These are phyloP conservation scores for Acleris laterana DNA, from an alignment of 2,888 invertebrate genomes.

Conservation along the genomic window DNA sequence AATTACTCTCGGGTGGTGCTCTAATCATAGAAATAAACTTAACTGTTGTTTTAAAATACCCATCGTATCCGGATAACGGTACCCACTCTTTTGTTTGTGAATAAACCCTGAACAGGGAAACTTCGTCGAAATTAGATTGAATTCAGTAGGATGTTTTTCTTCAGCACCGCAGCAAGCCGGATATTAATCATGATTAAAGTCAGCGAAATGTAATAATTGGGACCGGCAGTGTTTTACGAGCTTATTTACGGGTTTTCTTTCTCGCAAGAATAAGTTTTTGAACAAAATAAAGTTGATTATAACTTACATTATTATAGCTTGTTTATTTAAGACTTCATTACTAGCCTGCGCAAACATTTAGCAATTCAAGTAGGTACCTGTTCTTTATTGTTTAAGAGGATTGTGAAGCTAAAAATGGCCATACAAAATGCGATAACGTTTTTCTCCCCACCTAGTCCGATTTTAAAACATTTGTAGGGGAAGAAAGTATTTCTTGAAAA, in stretches of 20 bases:
- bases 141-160: constrained; percentile 46
- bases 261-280: constrained; percentile 57
- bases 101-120: constrained; percentile 15
- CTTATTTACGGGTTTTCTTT: constrained; percentile 69
- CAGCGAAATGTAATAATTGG: constrained; percentile 72
- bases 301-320: constrained; percentile 54
- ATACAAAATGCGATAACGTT: too few species aligned
- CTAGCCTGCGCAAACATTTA: constrained; percentile 56
- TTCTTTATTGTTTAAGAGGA: not conserved
- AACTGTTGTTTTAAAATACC: constrained; percentile 49
- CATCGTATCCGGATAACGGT: constrained; percentile 17
- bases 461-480: too few species aligned
- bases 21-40: constrained; percentile 49
- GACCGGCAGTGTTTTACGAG: constrained; percentile 66
- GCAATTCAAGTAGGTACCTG: not conserved
- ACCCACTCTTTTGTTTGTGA: constrained; percentile 3
- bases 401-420: too few species aligned
- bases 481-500: too few species aligned
- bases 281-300: constrained; percentile 61
- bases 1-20: constrained; percentile 50
- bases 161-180: constrained; percentile 47
- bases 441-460: too few species aligned
- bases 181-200: constrained; percentile 73
- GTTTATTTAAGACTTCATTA: constrained; percentile 58
- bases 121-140: constrained; percentile 23